phyloP scores from a whole-genome alignment of 2,888 invertebrate genomes.

The Papilio demoleus region DNA sequence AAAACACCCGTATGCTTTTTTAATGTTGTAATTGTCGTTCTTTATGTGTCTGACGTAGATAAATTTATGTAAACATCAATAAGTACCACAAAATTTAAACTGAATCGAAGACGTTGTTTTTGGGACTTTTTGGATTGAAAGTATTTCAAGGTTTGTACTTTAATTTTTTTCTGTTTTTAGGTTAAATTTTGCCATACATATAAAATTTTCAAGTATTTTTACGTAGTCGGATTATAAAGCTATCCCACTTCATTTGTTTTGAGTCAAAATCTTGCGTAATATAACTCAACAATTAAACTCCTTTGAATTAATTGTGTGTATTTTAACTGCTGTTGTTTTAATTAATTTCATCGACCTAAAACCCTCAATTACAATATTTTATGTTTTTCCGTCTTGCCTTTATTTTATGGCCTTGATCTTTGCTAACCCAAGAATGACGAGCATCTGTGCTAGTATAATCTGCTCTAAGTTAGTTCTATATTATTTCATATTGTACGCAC shows the following conservation, averaged over 20 bases:
- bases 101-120: not conserved
- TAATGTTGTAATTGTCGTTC: not conserved
- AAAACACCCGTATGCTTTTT: slow-evolving; percentile 15
- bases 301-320: no score
- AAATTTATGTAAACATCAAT: slow-evolving; percentile 11
- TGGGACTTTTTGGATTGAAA: no score
- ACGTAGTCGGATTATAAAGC: not conserved
- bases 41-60: slow-evolving; percentile 10
- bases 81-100: no score
- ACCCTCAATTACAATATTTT: not conserved
- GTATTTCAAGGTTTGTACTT: not conserved
- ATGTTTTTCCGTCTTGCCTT: slow-evolving; percentile 4
- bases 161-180: not conserved
- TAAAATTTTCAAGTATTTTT: not conserved
- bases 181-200: not conserved
- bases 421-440: not conserved
- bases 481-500: not conserved
- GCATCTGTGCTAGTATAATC: not conserved
- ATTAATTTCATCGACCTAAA: not conserved
- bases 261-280: not conserved
- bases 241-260: not conserved
- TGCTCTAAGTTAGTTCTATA: not conserved
- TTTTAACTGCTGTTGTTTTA: not conserved
- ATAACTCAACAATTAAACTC: no score
- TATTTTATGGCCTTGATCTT: not conserved